Conservation (phyloP, 1,140 invertebrate genomes). For the Neodiprion virginianus region DNA sequence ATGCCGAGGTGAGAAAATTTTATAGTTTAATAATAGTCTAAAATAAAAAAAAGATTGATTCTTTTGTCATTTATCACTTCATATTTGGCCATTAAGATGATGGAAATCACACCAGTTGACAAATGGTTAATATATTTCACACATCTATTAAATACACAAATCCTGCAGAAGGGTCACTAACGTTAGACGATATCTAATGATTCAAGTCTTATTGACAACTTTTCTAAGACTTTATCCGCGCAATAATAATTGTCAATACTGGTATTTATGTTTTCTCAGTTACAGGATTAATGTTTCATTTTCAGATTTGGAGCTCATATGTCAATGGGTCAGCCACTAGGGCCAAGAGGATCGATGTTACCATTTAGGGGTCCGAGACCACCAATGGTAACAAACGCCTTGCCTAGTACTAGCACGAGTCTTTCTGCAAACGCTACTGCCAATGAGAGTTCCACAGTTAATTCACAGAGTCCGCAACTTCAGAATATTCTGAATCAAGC, state of each 20-base stretch:
- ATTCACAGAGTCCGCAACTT: not conserved
- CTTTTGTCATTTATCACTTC: too few species aligned
- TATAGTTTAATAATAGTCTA: too few species aligned
- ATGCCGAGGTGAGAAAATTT: not conserved
- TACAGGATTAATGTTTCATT: not conserved
- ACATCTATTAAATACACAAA: too few species aligned
- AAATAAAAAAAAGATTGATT: too few species aligned
- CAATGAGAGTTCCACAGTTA: not conserved
- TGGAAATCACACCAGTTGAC: too few species aligned
- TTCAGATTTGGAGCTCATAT: not conserved
- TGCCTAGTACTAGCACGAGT: not conserved
- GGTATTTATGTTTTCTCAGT: not conserved
- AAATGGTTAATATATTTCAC: too few species aligned
- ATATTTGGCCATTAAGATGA: too few species aligned
- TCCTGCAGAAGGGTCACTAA: too few species aligned
- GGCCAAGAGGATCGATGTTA: not conserved
- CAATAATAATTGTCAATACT: not conserved
- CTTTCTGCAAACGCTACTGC: not conserved
- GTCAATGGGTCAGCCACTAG: not conserved
- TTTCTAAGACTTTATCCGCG: not conserved
- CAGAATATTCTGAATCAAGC: constrained; percentile 5
- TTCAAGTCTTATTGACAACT: too few species aligned
- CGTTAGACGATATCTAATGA: too few species aligned
- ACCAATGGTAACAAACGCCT: not conserved
- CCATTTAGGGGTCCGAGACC: not conserved